Base-by-base conservation (phyloP, 2,888 invertebrate genomes). In the Colostygia pectinataria region DNA sequence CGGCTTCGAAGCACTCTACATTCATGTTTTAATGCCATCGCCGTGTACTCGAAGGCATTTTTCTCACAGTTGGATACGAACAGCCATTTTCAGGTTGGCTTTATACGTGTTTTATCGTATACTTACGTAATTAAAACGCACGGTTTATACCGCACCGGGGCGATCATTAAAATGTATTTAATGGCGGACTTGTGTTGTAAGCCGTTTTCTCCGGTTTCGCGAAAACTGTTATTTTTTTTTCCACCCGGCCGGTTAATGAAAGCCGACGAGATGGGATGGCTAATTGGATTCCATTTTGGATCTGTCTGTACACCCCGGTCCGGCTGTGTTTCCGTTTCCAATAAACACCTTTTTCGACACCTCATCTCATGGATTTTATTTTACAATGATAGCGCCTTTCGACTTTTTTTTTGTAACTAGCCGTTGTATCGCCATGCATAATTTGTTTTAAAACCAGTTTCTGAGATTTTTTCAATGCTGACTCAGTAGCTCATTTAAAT, bases 231-330 rank as follows among this genome's bases (percentile, higher is more conserved):
- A 62, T 67, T 64, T 66, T 64, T 73, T 71, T 72, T 73, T 72
- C 66, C 28, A 8, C 25, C 37, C 72, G 76, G 69, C 60, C 71
- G 65, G 68, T 73, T 80, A 82, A 80, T 83, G 77, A 80, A 82
- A 79, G 74, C 73, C 67, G 67, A 62, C 69, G 77, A 77, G 80
- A 78, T 81, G 78, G 72, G 74, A 74, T 72, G 70, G 77, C 75
- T 85, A 86, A 86, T 86, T 86, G 87, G 84, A 83, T 82, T 79
- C 77, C 73, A 78, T 79, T 83, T 80, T 76, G 83, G 80, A 78
- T 80, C 76, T 78, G 77, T 80, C 76, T 78, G 77, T 75, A 78
- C 73, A 72, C 71, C 53, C 67, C 63, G 62, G 65, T 60, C 62
- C 66, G 68, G 67, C 61, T 69, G 63, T 68, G 74, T 77, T 78